Evolutionary conservation across 1,140 invertebrate species (phyloP).

Genomic region (Tigriopus japonicus): DNA sequence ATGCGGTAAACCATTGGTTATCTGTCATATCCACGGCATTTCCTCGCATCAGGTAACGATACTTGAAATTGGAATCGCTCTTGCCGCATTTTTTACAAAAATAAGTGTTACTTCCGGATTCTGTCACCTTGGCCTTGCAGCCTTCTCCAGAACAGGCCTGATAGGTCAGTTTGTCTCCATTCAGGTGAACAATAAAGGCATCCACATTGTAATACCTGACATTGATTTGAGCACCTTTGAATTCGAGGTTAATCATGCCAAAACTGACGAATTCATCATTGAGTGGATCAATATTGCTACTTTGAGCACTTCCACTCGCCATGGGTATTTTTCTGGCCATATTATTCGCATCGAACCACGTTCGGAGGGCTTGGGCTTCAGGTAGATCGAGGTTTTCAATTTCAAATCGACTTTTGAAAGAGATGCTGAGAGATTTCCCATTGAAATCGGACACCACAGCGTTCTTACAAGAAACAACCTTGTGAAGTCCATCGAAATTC

Average conservation of each 20-base stretch:
- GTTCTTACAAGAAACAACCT: neutral
- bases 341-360: neutral
- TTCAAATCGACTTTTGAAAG: neutral
- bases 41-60: neutral
- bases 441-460: neutral
- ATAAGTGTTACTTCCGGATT: neutral
- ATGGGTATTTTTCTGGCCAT: neutral
- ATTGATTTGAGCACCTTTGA: neutral
- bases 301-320: neutral
- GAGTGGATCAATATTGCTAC: neutral
- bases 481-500: neutral
- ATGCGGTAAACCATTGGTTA: neutral
- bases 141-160: neutral
- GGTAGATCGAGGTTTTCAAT: neutral
- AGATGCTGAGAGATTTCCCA: neutral
- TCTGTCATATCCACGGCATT: neutral
- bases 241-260: neutral
- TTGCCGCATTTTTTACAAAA: neutral
- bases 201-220: neutral
- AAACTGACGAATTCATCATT: neutral
- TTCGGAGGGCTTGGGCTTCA: neutral
- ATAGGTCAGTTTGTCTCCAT: constrained; percentile 3
- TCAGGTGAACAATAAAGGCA: neutral
- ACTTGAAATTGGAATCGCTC: neutral
- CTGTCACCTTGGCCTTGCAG: neutral